phyloP scores from a whole-genome alignment of 2,888 invertebrate genomes.

The Operophtera brumata region DNA sequence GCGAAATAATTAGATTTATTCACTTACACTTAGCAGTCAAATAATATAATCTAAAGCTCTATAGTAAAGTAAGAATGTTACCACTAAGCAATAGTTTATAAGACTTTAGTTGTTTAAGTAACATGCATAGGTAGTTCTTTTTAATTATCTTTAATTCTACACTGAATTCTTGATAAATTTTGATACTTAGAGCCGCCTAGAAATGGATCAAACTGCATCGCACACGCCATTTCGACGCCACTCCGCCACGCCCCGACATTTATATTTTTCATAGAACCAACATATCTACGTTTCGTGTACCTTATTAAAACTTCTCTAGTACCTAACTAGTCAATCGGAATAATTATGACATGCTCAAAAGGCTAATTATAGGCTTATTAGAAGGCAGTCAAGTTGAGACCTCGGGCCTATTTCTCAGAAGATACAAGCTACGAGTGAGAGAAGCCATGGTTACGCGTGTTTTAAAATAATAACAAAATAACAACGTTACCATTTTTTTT shows the following conservation, averaged over 20 bases:
- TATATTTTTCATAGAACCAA: constrained; percentile 25
- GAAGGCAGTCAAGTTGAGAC: too few species aligned
- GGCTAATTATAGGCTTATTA: too few species aligned
- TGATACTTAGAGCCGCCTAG: constrained; percentile 27
- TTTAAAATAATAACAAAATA: too few species aligned
- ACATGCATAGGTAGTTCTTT: constrained; percentile 11
- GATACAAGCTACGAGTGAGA: too few species aligned
- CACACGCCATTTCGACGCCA: constrained; percentile 23
- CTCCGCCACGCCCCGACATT: constrained; percentile 18
- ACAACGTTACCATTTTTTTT: too few species aligned
- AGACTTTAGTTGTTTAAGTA: constrained; percentile 16
- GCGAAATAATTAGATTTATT: constrained; percentile 15
- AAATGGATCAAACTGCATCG: constrained; percentile 12
- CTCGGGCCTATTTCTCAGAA: too few species aligned
- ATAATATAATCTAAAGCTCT: constrained; percentile 11
- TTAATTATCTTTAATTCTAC: constrained; percentile 3
- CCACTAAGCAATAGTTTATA: constrained; percentile 26
- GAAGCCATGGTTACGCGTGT: too few species aligned
- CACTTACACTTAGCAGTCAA: constrained; percentile 14
- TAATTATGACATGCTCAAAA: constrained; percentile 32
- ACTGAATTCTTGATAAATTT: constrained; percentile 3
- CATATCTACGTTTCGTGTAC: constrained; percentile 39
- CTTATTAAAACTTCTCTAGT: constrained; percentile 38
- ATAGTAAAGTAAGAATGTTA: constrained; percentile 23
- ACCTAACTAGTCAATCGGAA: constrained; percentile 42